A percentile compares a stretch with the other conserved stretches of the same genome.
Conservation (phyloP, 2,888 invertebrate species). For the Oxyteleia sp. region DNA sequence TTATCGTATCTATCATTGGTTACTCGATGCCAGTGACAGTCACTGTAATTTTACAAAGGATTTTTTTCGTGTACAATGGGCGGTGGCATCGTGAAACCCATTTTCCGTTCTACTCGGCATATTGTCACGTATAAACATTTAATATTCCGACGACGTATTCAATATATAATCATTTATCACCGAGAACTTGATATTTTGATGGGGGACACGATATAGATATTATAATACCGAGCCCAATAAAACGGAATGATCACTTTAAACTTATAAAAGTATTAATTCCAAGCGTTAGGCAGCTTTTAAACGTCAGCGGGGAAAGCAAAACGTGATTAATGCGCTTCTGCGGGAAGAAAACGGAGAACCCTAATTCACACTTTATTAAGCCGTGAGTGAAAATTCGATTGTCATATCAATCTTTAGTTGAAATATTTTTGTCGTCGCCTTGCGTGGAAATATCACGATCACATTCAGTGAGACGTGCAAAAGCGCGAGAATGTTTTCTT, state of each 20-base stretch:
- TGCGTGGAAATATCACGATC: too few species aligned
- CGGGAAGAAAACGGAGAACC: slow-evolving; percentile 35
- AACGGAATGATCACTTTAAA: slow-evolving; percentile 25
- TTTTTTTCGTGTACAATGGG: neutral
- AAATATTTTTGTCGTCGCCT: too few species aligned
- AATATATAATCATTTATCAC: slow-evolving; percentile 53
- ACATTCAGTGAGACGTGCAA: too few species aligned
- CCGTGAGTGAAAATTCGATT: slow-evolving; percentile 6
- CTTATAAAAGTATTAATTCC: slow-evolving; percentile 33
- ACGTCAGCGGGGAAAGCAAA: slow-evolving; percentile 2
- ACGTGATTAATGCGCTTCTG: slow-evolving; percentile 52
- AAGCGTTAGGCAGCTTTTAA: slow-evolving; percentile 21
- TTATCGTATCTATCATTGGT: too few species aligned
- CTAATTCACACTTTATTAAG: slow-evolving; percentile 28
- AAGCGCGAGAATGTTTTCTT: too few species aligned
- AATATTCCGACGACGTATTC: slow-evolving; percentile 48
- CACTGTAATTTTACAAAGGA: too few species aligned
- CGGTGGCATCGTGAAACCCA: slow-evolving; percentile 5
- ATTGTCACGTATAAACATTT: slow-evolving; percentile 45
- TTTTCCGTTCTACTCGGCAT: slow-evolving; percentile 1
- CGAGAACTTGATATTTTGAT: slow-evolving; percentile 58
- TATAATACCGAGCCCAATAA: slow-evolving; percentile 30
- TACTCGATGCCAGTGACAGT: too few species aligned
- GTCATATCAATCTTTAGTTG: slow-evolving; percentile 14
- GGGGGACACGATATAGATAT: slow-evolving; percentile 10